A percentile compares a stretch with the other conserved stretches of the same genome.
Conservation (phyloP, 2,113 vertebrate species). For the Ciconia boyciana region DNA sequence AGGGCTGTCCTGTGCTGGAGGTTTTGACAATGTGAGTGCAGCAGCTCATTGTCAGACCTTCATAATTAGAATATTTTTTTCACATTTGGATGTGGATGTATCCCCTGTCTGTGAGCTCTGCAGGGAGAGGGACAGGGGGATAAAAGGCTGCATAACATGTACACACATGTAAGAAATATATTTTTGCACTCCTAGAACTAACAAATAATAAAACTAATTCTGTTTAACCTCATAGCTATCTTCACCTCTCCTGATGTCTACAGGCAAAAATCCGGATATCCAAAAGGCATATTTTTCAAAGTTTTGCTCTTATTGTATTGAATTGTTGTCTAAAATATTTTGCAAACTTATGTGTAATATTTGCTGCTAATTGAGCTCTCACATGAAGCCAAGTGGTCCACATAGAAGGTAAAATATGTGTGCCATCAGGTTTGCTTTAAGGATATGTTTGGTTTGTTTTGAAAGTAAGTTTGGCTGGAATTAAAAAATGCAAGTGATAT, state of each 20-base stretch:
- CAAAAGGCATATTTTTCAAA: background rate
- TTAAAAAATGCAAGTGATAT: background rate
- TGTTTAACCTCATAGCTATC: background rate
- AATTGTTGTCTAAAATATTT: background rate
- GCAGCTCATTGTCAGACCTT: background rate
- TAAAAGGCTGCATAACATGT: background rate
- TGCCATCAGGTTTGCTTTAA: background rate
- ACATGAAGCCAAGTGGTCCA: background rate
- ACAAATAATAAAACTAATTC: background rate
- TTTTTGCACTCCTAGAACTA: background rate
- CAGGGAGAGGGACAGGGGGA: fast-evolving
- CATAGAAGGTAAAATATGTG: background rate
- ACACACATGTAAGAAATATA: background rate
- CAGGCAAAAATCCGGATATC: background rate
- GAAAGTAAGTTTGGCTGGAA: background rate
- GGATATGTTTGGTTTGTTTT: background rate
- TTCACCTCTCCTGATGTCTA: background rate
- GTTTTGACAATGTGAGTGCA: background rate
- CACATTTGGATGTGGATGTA: background rate
- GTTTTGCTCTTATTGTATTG: background rate
- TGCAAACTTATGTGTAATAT: background rate
- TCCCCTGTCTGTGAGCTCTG: background rate
- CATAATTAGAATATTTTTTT: background rate
- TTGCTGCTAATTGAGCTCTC: background rate
- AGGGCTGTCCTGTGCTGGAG: background rate